Base-by-base conservation (phyloP, 1,140 invertebrate species). In the Zaprionus taronus region DNA sequence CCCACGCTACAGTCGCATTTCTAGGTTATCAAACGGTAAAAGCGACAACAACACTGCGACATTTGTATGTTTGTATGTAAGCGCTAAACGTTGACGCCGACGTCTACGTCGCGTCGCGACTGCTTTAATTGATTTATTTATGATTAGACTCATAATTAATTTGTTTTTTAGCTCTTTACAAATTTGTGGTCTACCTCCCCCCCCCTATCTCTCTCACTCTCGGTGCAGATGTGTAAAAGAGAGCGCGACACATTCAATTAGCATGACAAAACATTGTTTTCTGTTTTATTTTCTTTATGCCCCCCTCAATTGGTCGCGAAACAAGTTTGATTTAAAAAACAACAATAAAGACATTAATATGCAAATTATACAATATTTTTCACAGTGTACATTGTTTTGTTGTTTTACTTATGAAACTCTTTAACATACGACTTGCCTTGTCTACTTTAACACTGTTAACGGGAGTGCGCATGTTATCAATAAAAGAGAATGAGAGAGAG, bases 1-100 rank as follows among this genome's bases (percentile, higher is more conserved):
- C 38, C 61, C 78, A 72, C 51, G 57, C 60, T 61, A 75, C 38
- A 79, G 57, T 68, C 72, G 70, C 57, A 75, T 89, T 89, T 86
- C 77, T 86, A 89, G 83, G 83, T 86, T 86, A 86, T 86, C 83
- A 86, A 86, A 83, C 81, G 84, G 83, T 86, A 89, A 80, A 86
- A 83, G 47, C 69, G 68, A 78, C 70, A 85, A 73, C 20, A 68
- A 73, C 71, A 73, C 56, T 67, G 71, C 71, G 56, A 60, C 44
- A 66, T 44, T 7, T 44, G 41, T 44, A 44, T 44, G 41, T 26
- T 38, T 57, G 44, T n/a, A 44, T 63, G 55, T 71, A 64, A 55
- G 66, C 36, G 70, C 24, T 57, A 31, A 34, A 31, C 74, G 64
- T 68, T 24, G 72, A 64, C 67, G 66, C 74, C 80, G 71, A 6